Evolutionary conservation across 2,113 vertebrate genomes (phyloP), one percentile per base, ranked within the genome.

Genomic region (Corythaeola cristata): DNA sequence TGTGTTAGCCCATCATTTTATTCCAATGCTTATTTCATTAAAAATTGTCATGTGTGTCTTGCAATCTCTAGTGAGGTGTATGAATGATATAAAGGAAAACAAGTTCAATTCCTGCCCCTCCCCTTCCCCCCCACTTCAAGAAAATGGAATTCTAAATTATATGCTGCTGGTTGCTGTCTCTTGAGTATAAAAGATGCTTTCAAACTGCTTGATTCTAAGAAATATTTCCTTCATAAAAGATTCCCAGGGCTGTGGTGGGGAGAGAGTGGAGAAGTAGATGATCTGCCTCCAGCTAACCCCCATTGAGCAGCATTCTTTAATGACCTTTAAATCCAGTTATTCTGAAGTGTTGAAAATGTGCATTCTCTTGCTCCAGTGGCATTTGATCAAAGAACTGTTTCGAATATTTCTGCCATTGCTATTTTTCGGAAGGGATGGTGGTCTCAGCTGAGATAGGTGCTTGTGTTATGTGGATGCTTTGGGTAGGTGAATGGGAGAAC

Each of bases 111-210:
- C 15, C n/a, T 41, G 16, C 22, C 15, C 8, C 21, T 10, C 26
- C 20, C 6, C 8, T 35, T 79, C 6, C 30, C 11, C 30, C n/a
- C 10, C 24, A 4, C 15, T 17, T 27, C 32, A n/a, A 64, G 17
- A 77, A 73, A 89, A 90, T 35, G 62, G 55, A 97, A 88, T 73
- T 94, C 60, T 68, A 50, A 92, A 94, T 82, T 87, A 77, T 63
- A 59, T 94, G 66, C 90, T 94, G 73, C 78, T 72, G 82, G 14
- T 79, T 93, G 53, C 86, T 84, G 11, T 85, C 56, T 78, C 41
- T 77, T 83, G 79, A 88, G 21, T 82, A 67, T 60, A 66, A 88
- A 88, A 45, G n/a, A 62, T 94, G 30, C 52, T 91, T 90, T 93
- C 76, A 90, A 47, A 41, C 13, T 28, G 21, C 49, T 94, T 26